Evolutionary conservation across 2,797 vertebrate species (phyloP), one percentile per base, ranked within the genome.

Genomic region (Fistularia commersonii): DNA sequence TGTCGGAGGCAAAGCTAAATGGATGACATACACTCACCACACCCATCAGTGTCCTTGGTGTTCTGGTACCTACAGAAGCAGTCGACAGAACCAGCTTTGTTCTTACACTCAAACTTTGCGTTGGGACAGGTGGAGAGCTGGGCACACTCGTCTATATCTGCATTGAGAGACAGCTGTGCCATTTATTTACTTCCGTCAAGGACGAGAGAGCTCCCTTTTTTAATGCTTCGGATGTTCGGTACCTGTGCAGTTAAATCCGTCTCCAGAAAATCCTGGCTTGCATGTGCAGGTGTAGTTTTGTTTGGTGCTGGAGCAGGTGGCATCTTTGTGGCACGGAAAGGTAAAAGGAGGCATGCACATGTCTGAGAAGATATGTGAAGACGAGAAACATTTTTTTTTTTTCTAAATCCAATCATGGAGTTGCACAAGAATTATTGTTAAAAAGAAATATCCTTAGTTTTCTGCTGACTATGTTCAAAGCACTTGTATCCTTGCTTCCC

Each of bases 51-150:
- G 32, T 79, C 72, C 33, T 59, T 54, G 15, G 56, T 48, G 13
- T 64, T 82, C 46, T 84, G 73, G 76, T 93, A 93, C 60, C 88
- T 85, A 31, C 92, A 93, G 51, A 73, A 56, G 65, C 92, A 93
- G 11, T 61, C 57, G 7, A 79, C 76, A 1, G 91, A 91, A 34
- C 92, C 91, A 0, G 54, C 64, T 1, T 41, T 82, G 83, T 93
- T 93, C 72, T 79, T 74, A 49, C 92, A 93, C 70, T 91, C 88
- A 61, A 82, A 92, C 64, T 92, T 93, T 15, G 92, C 92, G 44
- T 87, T 93, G 15, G 80, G 75, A 54, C 92, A 93, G 8, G 84
- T 71, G 3, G 70, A 60, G 4, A 84, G 71, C 3, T 70, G 47
- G n/a, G 63, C 64, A 64, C 92, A 93, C 75, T 93, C 92, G 48